Evolutionary conservation across 2,888 invertebrate genomes (phyloP).

Genomic region (Microplitis manilae): DNA sequence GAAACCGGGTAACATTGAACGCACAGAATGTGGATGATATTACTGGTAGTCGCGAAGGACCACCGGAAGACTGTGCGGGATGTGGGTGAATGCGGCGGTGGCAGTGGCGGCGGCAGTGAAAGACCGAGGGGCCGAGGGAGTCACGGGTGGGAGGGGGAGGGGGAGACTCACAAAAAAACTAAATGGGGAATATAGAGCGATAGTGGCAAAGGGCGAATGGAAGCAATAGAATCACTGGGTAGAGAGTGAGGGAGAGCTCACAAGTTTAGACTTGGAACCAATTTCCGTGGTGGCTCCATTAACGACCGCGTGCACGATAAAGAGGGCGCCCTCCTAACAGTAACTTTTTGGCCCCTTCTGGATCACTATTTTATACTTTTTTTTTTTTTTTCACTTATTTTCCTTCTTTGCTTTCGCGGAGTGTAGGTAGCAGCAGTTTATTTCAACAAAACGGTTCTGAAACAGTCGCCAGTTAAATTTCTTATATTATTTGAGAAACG

Average conservation of each 20-base stretch:
- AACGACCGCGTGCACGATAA: slow-evolving; percentile 50
- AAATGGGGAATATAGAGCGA: too few relatives aligned
- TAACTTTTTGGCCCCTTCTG: slow-evolving; percentile 28
- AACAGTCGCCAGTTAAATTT: slow-evolving; percentile 54
- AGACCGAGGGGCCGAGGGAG: too few relatives aligned
- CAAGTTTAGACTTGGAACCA: slow-evolving; percentile 44
- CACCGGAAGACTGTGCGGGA: background rate
- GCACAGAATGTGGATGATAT: slow-evolving; percentile 18
- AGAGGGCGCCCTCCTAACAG: slow-evolving; percentile 27
- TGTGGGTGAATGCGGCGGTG: too few relatives aligned
- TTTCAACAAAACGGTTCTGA: slow-evolving; percentile 53
- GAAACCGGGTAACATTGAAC: slow-evolving; percentile 6
- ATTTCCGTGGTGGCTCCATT: slow-evolving; percentile 55
- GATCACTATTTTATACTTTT: slow-evolving; percentile 25
- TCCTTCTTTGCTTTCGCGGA: too few relatives aligned
- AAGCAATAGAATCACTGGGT: slow-evolving; percentile 15
- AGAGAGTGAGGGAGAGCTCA: background rate
- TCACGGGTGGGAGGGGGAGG: too few relatives aligned
- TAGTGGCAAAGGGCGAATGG: background rate
- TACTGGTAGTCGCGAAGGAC: background rate
- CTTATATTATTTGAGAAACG: slow-evolving; percentile 48
- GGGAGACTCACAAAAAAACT: too few relatives aligned
- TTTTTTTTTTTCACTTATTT: too few relatives aligned
- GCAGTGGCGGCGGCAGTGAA: too few relatives aligned
- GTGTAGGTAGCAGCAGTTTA: slow-evolving; percentile 51